These are phyloP conservation scores for Otolemur crassicaudatus DNA, from an alignment of 2,797 vertebrate genomes.

Conservation along the genomic window DNA sequence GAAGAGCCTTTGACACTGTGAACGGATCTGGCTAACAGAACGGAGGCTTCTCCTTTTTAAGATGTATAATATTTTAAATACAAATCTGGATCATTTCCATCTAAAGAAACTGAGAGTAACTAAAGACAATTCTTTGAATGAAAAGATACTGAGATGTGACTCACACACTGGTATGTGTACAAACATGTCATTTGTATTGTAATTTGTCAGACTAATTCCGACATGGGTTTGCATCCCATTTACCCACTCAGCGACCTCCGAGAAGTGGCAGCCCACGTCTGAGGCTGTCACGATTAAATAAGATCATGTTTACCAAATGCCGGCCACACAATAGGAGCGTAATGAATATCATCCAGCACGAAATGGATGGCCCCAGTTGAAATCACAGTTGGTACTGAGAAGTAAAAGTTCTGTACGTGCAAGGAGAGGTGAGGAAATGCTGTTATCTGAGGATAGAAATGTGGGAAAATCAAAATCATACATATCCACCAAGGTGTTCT, in stretches of 20 bases:
- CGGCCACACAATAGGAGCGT: neutral
- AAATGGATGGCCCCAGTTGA: neutral
- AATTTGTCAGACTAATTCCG: neutral
- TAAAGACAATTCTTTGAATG: neutral
- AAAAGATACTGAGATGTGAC: neutral
- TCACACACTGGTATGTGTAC: neutral
- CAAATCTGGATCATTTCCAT: neutral
- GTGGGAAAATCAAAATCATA: neutral
- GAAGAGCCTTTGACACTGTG: constrained; percentile 21
- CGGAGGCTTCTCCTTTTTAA: neutral
- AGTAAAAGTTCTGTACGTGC: neutral
- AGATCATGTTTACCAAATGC: neutral
- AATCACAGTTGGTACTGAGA: neutral
- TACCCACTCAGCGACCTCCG: neutral
- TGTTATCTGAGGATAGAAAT: neutral
- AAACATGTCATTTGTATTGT: neutral
- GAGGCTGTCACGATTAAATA: neutral
- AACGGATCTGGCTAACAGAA: constrained; percentile 10
- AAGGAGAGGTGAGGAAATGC: neutral
- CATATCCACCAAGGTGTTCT: neutral
- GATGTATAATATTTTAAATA: neutral
- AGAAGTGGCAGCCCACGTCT: neutral
- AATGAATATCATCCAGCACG: neutral
- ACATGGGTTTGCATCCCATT: neutral
- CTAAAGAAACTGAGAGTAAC: neutral